phyloP scores from a whole-genome alignment of 1,140 invertebrate genomes.

The Pseudomyrmex flavicornis region DNA sequence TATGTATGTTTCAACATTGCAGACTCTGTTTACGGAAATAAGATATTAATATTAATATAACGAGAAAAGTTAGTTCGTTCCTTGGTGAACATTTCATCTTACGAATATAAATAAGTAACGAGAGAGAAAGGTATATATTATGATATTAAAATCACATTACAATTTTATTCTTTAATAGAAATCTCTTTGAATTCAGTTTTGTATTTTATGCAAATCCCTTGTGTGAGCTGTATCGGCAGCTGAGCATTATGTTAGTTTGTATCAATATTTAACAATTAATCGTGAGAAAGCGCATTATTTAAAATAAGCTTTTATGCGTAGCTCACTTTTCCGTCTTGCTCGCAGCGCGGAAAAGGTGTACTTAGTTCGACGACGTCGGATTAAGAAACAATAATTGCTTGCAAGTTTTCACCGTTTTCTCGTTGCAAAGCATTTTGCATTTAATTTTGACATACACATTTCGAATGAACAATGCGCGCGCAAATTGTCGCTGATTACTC shows the following conservation, averaged over 20 bases:
- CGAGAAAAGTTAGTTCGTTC: neutral
- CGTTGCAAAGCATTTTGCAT: conserved; percentile 41
- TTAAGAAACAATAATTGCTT: conserved; percentile 41
- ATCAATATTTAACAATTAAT: neutral
- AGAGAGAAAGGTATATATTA: neutral
- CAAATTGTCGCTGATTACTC: conserved; percentile 40
- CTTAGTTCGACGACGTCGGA: neutral
- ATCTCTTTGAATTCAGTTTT: neutral
- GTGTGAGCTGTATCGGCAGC: neutral
- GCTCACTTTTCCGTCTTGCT: conserved; percentile 6
- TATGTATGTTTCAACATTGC: neutral
- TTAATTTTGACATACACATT: conserved; percentile 49
- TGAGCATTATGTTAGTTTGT: neutral
- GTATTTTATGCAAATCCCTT: conserved; percentile 4
- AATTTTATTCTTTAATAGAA: conserved; percentile 13
- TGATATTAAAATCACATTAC: neutral
- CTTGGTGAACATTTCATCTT: neutral
- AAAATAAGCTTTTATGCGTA: conserved; percentile 33
- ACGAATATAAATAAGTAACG: neutral
- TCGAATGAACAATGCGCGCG: neutral
- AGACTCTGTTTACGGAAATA: neutral
- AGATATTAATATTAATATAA: neutral
- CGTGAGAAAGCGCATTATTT: conserved; percentile 9
- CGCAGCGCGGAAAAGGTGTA: conserved; percentile 3
- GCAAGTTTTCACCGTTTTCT: conserved; percentile 37